Conservation (phyloP, 2,113 vertebrate species). For the Atrichornis clamosus region DNA sequence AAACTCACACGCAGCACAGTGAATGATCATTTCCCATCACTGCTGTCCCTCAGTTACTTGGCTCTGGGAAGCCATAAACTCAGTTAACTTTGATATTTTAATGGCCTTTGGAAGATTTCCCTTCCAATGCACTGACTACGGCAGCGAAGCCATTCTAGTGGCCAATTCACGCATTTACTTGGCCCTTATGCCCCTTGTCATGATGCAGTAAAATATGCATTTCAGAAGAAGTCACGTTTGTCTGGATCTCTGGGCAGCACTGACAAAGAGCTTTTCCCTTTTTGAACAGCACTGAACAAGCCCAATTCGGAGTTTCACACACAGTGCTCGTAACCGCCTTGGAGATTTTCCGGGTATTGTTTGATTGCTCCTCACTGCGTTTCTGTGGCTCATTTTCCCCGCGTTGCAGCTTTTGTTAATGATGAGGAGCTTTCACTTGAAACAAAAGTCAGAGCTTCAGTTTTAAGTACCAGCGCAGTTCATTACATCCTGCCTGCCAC, state of each 20-base stretch:
- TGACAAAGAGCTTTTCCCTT: neutral
- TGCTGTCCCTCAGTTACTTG: neutral
- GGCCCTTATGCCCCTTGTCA: neutral
- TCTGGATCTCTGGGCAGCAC: neutral
- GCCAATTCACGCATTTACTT: neutral
- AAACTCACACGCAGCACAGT: neutral
- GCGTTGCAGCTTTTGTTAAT: neutral
- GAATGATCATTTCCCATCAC: neutral
- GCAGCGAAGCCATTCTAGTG: neutral
- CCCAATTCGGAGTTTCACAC: neutral
- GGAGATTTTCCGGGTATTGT: neutral
- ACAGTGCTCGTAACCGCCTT: neutral
- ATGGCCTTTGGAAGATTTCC: constrained; percentile 8
- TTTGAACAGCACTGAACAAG: neutral
- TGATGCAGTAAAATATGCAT: neutral
- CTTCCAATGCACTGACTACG: neutral
- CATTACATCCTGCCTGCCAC: neutral
- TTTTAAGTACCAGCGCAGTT: neutral
- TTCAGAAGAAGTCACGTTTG: neutral
- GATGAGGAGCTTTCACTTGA: neutral
- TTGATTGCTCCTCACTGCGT: neutral
- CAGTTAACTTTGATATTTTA: neutral
- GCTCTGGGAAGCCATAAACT: neutral
- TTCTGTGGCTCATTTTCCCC: neutral
- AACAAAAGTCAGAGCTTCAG: neutral